These are phyloP conservation scores for Anorthoa munda DNA, from an alignment of 2,888 invertebrate genomes.

Conservation along the genomic window DNA sequence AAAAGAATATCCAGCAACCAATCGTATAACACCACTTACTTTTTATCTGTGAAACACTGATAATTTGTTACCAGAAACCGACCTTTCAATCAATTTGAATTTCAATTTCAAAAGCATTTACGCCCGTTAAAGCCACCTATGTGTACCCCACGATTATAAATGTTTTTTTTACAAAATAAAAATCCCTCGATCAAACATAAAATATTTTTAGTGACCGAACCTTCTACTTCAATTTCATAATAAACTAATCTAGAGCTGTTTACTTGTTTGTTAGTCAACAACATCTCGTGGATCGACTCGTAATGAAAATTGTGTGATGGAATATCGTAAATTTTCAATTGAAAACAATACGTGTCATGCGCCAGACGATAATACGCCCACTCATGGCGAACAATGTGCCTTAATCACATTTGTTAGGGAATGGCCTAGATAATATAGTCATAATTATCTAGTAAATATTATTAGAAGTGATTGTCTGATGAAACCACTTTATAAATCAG, in stretches of 20 bases:
- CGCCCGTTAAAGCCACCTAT: too few relatives aligned
- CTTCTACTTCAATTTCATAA: slow-evolving; percentile 7
- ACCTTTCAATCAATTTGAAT: too few relatives aligned
- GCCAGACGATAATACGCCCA: not conserved
- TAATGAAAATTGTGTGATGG: slow-evolving; percentile 32
- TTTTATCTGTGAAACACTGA: too few relatives aligned
- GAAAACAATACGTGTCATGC: not conserved
- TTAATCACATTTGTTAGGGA: not conserved
- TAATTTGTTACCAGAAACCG: too few relatives aligned
- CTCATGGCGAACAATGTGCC: not conserved
- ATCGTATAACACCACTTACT: too few relatives aligned
- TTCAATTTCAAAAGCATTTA: too few relatives aligned
- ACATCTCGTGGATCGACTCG: slow-evolving; percentile 2
- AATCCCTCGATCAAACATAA: not conserved
- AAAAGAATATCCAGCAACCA: too few relatives aligned
- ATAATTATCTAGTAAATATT: too few relatives aligned
- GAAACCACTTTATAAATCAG: too few relatives aligned
- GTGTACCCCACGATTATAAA: too few relatives aligned
- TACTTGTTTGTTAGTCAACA: slow-evolving; percentile 40
- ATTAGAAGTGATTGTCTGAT: too few relatives aligned
- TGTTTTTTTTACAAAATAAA: not conserved
- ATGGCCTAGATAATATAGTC: not conserved
- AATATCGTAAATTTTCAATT: slow-evolving; percentile 28
- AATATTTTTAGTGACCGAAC: slow-evolving; percentile 16
- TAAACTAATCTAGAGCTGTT: slow-evolving; percentile 30